Conservation (phyloP, 2,113 vertebrate species). For the Microtus pennsylvanicus region DNA sequence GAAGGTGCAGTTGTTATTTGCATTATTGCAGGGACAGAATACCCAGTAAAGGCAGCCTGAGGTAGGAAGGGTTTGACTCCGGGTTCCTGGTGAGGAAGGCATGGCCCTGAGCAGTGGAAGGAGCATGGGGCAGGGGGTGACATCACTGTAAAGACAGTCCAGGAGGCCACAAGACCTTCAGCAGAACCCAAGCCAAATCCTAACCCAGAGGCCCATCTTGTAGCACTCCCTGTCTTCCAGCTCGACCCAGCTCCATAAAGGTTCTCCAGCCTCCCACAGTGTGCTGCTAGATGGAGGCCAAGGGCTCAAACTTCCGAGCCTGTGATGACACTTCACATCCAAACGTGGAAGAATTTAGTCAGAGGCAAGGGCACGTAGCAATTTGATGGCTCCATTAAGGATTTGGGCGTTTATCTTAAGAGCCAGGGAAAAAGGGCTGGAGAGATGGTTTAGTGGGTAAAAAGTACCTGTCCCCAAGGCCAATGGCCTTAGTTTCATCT, state of each 20-base stretch:
- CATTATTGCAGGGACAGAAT: neutral
- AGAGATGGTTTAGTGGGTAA: neutral
- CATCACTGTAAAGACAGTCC: neutral
- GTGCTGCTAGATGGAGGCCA: neutral
- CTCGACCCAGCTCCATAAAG: neutral
- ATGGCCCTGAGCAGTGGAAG: neutral
- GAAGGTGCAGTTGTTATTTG: neutral
- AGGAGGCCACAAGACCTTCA: neutral
- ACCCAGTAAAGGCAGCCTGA: no score
- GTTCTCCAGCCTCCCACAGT: neutral
- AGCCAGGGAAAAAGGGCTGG: neutral
- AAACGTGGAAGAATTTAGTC: neutral
- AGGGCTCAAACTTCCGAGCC: neutral
- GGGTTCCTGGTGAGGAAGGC: neutral
- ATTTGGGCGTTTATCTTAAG: conserved; percentile 42
- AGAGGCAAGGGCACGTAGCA: neutral
- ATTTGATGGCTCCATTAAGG: neutral
- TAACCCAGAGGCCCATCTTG: neutral
- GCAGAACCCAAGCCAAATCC: neutral
- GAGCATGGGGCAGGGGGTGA: neutral
- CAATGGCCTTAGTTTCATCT: neutral
- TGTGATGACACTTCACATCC: neutral
- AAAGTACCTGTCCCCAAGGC: neutral
- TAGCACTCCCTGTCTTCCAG: neutral
- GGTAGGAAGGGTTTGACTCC: neutral